Base-by-base conservation (phyloP, 2,888 invertebrate genomes). In the Apodemia mormo region DNA sequence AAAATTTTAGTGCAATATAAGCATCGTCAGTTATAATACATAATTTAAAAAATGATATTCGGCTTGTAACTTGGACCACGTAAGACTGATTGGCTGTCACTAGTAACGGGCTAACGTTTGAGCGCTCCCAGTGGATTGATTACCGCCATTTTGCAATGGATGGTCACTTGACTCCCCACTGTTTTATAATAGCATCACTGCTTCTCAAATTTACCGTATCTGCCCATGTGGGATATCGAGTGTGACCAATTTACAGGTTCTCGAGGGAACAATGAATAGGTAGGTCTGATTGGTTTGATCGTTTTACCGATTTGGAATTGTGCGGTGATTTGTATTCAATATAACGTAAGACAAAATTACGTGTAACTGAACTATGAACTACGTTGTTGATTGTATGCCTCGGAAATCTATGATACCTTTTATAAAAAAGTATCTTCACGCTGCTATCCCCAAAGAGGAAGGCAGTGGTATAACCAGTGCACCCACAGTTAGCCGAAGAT, bases 71-170 rank as follows among this genome's bases (percentile, higher is more conserved):
- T 73, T 69, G 73, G 69, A 67, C 68, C 66, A 68, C 65, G 66
- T 52, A 65, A 72, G 74, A 74, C 65, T 72, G 71, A 75, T 75
- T 66, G 68, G 68, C 70, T 68, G 72, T 74, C 71, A 67, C 68
- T 65, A 69, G 66, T 52, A 65, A 58, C 71, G 56, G 64, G 58
- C 64, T 72, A 69, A 66, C 71, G 70, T 68, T 68, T 65, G 69
- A 69, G 69, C 69, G 73, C 49, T 70, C 71, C 66, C 67, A 37
- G 70, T 65, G 73, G 79, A 84, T 80, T 76, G 78, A 85, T 84
- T 69, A 76, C 74, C 68, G 72, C 75, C 78, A 76, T 80, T 73
- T 72, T 70, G 70, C 66, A 71, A 76, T 76, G 76, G 76, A 77
- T 77, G 78, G 73, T 65, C 72, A 72, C 73, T 74, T 72, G 70